Evolutionary conservation across 2,888 invertebrate genomes (phyloP), one percentile per base, ranked within the genome.

Genomic region (Dasypogon diadema): DNA sequence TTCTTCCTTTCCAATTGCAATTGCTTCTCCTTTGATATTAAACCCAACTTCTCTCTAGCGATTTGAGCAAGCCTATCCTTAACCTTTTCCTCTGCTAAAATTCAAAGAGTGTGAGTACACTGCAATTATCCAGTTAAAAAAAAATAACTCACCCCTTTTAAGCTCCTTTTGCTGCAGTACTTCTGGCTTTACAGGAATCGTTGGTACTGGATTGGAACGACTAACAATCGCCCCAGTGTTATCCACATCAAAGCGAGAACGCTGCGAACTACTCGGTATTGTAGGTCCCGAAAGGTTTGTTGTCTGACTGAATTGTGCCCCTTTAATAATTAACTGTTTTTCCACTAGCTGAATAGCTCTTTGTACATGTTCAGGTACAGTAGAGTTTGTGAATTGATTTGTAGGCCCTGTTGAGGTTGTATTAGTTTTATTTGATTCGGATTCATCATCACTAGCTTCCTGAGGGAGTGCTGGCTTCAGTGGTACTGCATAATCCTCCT

Each of bases 391-490:
- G 10, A 58, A 56, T 74, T 74, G 74, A 46, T 21, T 60, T 46
- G 77, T 60, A 16, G 79, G 80, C 6, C 60, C 75, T 65, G 42
- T 65, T 48, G 75, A 73, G 26, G 48, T 73, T 34, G 73, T 72
- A 58, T 74, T 72, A 8, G 48, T 55, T 79, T 70, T 76, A 78
- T 37, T 76, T 74, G 10, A 79, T 14, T 82, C 82, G 8, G 89
- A 90, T 14, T 92, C 92, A 8, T 91, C 92, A n/a, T 90, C 90
- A 78, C 93, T 93, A 18, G 91, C 91, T 81, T 94, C 94, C 80
- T 93, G 88, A 0, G 93, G 92, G 46, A 95, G 82, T 0, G 93
- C 92, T 72, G 92, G 93, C 83, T 92, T 94, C 2, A 92, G 88
- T 1, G 91, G 85, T 1, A 89, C 87, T 0, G 89, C 87, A 60